Base-by-base conservation (phyloP, 2,888 invertebrate species). In the Zeuzera pyrina region DNA sequence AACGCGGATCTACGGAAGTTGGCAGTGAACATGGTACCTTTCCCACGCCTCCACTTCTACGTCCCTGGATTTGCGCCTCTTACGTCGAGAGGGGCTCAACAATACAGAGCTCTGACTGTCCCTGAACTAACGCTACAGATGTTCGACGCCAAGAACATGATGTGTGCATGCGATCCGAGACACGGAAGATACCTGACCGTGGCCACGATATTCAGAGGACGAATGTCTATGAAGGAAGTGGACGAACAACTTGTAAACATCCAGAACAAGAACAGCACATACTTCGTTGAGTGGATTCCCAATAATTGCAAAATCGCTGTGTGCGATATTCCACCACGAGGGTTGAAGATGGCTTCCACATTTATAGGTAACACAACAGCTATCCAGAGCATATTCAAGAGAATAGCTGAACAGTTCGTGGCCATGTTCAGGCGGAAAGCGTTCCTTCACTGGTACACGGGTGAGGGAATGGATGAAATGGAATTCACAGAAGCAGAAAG, bases 341-440 rank as follows among this genome's bases (percentile, higher is more conserved):
- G 87, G 55, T 83, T 94, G 38, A 93, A 92, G 64, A 94, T 94
- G 93, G 89, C 93, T 8, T 91, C 93, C 15, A 95, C 94, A 2
- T 94, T 94, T 67, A 91, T 95, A 57, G 94, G 92, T 30, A 93
- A 94, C 70, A 90, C 91, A 6, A 94, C 94, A 11, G 92, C 93
- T 45, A 93, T 93, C 46, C 94, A 94, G 65, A 91, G 92, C 55
- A 78, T 95, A 48, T 95, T 95, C 81, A 93, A 93, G 71, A 87
- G 94, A 66, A 89, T 94, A 49, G 89, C 90, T 12, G 92, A 93
- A 60, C 94, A 94, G 69, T 94, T 94, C 61, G 90, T 91, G 33
- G 92, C 94, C 52, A 95, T 97, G 97, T 97, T 96, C 87, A 88
- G 95, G 55, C 89, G 96, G 57, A 97, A 95, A 84, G 97, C 97